Conservation (phyloP, 2,888 invertebrate species). For the Sinohyriopsis cumingii region DNA sequence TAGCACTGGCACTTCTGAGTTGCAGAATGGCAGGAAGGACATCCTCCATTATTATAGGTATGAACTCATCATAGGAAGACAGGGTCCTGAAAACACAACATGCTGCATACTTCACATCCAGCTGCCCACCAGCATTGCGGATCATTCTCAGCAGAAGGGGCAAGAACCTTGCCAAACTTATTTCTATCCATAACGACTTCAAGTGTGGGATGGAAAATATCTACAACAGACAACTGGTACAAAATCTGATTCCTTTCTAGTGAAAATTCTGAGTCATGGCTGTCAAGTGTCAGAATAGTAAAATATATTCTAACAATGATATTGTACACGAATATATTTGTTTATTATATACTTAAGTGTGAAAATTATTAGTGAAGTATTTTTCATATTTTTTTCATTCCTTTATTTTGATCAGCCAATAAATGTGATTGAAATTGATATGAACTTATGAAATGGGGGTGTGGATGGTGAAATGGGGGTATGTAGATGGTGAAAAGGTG, state of each 20-base stretch:
- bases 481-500: too few species aligned
- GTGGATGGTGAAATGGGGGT: too few species aligned
- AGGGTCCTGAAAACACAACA: slow-evolving; percentile 49
- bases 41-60: slow-evolving; percentile 27
- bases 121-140: slow-evolving; percentile 23
- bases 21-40: slow-evolving; percentile 34
- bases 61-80: slow-evolving; percentile 34
- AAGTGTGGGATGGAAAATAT: slow-evolving; percentile 26
- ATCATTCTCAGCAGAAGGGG: slow-evolving; percentile 34
- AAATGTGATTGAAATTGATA: too few species aligned
- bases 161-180: slow-evolving; percentile 16
- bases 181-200: slow-evolving; percentile 34
- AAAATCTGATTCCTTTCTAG: not conserved
- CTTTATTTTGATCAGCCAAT: too few species aligned
- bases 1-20: slow-evolving; percentile 39
- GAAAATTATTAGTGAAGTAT: too few species aligned
- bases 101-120: slow-evolving; percentile 50
- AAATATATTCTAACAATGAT: too few species aligned
- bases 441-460: too few species aligned
- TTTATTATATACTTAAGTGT: too few species aligned
- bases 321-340: too few species aligned
- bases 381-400: too few species aligned
- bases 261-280: too few species aligned
- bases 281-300: too few species aligned
- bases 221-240: slow-evolving; percentile 15